Base-by-base conservation (phyloP, 2,113 vertebrate species). In the Coptodon bakossiorum region DNA sequence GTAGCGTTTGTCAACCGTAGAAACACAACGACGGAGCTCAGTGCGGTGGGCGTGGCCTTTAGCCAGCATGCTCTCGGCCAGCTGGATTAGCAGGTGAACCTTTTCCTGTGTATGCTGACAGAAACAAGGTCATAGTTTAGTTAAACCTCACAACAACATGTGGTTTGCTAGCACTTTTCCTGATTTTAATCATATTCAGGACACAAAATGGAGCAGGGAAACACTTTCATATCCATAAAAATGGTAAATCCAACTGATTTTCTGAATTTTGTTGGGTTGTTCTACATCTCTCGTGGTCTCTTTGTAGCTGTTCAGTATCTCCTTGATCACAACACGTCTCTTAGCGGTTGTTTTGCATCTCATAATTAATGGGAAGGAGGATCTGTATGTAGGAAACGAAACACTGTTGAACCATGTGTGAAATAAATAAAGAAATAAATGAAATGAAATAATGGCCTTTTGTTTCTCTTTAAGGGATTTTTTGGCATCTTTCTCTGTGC, bases 51-150 rank as follows among this genome's bases (percentile, higher is more conserved):
- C 97, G 86, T 99, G 99, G 80, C 98, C 99, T 95, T 99, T 99
- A 78, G 98, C 98, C 90, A 99, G 97, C 96, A 99, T 98, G 95
- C 98, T 99, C 90, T 99, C 98, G 1, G 99, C 98, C 91, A 99
- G 93, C 91, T 99, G 98, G 95, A 99, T 98, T 87, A 99, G 97
- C 83, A 99, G 97, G 92, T 99, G 98, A 88, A 99, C 98, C 93
- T 99, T 99, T 93, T 99, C 99, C 96, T 99, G 98, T 1, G 98
- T 99, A 97, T 99, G 98, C 98, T 99, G 88, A 79, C 7, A 68
- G 24, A 45, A 22, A 13, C 11, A 4, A 50, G 17, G 71, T 50
- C 27, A 50, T n/a, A 48, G 6, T 78, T 78, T 50, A 50, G 27
- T 78, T 31, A 78, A 50, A 8, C 73, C 45, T 76, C 43, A 29